A percentile compares a stretch with the other conserved stretches of the same genome.
Conservation (phyloP, 1,140 invertebrate genomes). For the Monochamus saltuarius region DNA sequence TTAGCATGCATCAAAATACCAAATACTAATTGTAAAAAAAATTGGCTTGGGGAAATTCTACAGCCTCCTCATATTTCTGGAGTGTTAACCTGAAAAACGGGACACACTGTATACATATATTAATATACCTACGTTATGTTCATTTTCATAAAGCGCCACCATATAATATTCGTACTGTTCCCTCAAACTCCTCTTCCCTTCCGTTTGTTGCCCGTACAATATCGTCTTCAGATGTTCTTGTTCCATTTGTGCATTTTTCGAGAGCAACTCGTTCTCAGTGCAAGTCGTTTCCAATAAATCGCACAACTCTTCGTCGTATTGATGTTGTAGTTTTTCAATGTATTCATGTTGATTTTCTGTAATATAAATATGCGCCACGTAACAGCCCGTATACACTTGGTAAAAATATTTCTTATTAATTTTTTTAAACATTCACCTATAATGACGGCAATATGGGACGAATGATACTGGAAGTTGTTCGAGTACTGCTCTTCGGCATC, state of each 20-base stretch:
- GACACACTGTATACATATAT: no score
- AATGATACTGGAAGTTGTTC: conserved; percentile 66
- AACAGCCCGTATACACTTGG: no score
- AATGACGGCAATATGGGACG: conserved; percentile 65
- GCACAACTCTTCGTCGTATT: conserved; percentile 40
- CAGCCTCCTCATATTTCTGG: no score
- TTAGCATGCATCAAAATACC: no score
- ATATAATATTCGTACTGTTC: conserved; percentile 36
- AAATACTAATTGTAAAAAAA: no score
- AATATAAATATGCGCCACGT: no score
- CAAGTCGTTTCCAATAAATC: conserved; percentile 23
- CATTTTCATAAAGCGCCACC: conserved; percentile 35
- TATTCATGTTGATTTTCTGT: conserved; percentile 41
- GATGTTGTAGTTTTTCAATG: conserved; percentile 34
- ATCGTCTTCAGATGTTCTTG: conserved; percentile 41
- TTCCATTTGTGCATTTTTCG: conserved; percentile 22
- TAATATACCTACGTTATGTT: conserved; percentile 39
- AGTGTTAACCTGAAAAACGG: no score
- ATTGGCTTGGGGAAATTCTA: no score
- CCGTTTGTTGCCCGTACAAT: conserved; percentile 37
- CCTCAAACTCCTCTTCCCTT: conserved; percentile 23
- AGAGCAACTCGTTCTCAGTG: conserved; percentile 26
- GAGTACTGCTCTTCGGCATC: conserved; percentile 70
- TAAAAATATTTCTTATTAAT: conserved; percentile 32
- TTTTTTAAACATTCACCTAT: no score